A percentile compares a stretch with the other conserved stretches of the same genome.
phyloP scores from a whole-genome alignment of 2,888 invertebrate species.

The Rhodophaea formosa region DNA sequence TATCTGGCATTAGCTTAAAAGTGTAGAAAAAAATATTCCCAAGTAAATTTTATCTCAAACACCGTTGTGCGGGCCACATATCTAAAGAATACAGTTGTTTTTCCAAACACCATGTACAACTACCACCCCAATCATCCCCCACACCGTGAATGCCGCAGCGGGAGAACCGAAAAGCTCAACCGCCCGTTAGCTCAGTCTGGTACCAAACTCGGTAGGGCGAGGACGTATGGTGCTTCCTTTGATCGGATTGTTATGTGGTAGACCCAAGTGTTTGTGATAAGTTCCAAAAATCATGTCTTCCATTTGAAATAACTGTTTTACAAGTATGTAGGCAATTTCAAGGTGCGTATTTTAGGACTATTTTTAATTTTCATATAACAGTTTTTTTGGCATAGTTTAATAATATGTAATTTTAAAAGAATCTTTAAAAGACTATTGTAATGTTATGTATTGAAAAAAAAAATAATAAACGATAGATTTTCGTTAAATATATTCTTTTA shows the following conservation, averaged over 20 bases:
- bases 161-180: constrained; percentile 31
- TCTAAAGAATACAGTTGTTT: too few species aligned
- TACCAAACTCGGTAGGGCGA: constrained; percentile 30
- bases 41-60: too few species aligned
- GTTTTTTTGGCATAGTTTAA: neutral
- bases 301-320: neutral
- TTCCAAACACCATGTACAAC: constrained; percentile 19
- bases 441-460: too few species aligned
- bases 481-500: too few species aligned
- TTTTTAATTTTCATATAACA: neutral
- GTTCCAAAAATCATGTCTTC: constrained; percentile 10
- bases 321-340: constrained; percentile 5
- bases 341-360: neutral
- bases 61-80: too few species aligned
- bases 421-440: too few species aligned
- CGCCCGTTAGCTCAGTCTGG: constrained; percentile 44
- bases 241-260: constrained; percentile 11
- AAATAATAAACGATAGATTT: too few species aligned
- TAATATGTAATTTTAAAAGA: neutral
- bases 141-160: constrained; percentile 30
- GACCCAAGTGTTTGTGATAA: neutral
- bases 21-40: neutral
- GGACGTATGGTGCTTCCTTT: constrained; percentile 30
- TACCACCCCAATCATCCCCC: constrained; percentile 32
- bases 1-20: too few species aligned